Base-by-base conservation (phyloP, 1,140 invertebrate genomes). In the Steinernema khuongi region DNA sequence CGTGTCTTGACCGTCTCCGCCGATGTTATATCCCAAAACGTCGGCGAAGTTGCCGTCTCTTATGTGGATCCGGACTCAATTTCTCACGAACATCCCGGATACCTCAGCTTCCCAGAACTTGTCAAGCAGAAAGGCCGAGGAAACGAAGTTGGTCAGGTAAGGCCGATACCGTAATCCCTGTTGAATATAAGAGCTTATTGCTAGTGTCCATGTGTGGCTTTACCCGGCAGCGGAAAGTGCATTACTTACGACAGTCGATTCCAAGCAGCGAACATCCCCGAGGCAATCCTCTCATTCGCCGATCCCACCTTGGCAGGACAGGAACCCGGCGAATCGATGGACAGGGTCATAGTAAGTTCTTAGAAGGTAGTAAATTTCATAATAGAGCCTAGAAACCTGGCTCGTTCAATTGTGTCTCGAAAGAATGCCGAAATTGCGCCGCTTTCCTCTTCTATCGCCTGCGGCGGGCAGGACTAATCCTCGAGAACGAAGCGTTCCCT, bases 231-330 rank as follows among this genome's bases (percentile, higher is more conserved):
- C 66, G 28, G 71, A 14, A 22, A 33, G 28, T 72, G 71, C 66
- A 72, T 72, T 44, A 29, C 71, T 28, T 72, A 72, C 71, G 71
- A 72, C 71, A 67, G 43, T 26, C 41, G 71, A 28, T 72, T 67
- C 28, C 71, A 72, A 68, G 71, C 71, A 17, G 26, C 71, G 7
- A 68, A 28, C 41, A 68, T 68, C 22, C 43, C 44, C 29, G 71
- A 72, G 30, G 71, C 71, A 29, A 72, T 72, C 19, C 28, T 72
- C 44, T 31, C 71, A 1, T 72, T 72, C 26, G 26, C 18, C 4
- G 71, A 72, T 31, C 28, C 69, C 11, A 70, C 67, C 1, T 17
- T 67, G 2, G 71, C 26, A 1, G 66, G 71, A 18, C 4, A 22
- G 26, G n/a, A 18, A 4, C 22, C 26, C 26, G 50, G 50, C 7